Evolutionary conservation across 2,797 vertebrate genomes (phyloP).

Genomic region (Basileuterus tristriatus): DNA sequence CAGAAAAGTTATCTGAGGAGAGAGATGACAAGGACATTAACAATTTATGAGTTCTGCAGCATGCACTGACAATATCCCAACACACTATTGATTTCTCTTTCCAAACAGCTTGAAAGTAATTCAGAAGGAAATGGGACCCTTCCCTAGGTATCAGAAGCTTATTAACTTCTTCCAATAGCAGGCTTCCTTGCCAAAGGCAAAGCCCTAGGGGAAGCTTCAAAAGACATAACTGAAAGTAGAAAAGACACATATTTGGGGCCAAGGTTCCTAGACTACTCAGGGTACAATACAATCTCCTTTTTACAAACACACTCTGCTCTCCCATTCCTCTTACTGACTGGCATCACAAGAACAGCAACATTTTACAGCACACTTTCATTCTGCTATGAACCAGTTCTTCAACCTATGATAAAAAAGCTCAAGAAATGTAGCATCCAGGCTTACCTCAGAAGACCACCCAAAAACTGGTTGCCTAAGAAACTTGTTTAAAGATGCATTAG

Average conservation of each 20-base stretch:
- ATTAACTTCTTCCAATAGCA: conserved; percentile 7
- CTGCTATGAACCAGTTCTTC: background rate
- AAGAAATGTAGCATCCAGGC: background rate
- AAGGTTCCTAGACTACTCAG: background rate
- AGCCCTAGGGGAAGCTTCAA: background rate
- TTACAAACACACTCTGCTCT: background rate
- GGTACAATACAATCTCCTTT: background rate
- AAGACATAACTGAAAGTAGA: background rate
- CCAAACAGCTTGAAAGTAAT: background rate
- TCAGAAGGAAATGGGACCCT: conserved; percentile 33
- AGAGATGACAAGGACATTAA: conserved; percentile 60
- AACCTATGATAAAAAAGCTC: background rate
- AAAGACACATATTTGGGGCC: background rate
- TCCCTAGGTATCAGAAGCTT: conserved; percentile 21
- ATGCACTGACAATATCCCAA: background rate
- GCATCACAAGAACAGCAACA: background rate
- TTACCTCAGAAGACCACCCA: background rate
- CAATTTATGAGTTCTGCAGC: background rate
- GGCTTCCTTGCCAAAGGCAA: background rate
- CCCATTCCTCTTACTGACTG: background rate
- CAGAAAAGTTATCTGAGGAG: conserved; percentile 90
- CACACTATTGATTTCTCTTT: conserved; percentile 16
- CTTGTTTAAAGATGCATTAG: background rate
- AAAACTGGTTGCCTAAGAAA: background rate
- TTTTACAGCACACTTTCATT: background rate